Evolutionary conservation across 2,888 invertebrate genomes (phyloP).

Genomic region (Synergus itoensis): DNA sequence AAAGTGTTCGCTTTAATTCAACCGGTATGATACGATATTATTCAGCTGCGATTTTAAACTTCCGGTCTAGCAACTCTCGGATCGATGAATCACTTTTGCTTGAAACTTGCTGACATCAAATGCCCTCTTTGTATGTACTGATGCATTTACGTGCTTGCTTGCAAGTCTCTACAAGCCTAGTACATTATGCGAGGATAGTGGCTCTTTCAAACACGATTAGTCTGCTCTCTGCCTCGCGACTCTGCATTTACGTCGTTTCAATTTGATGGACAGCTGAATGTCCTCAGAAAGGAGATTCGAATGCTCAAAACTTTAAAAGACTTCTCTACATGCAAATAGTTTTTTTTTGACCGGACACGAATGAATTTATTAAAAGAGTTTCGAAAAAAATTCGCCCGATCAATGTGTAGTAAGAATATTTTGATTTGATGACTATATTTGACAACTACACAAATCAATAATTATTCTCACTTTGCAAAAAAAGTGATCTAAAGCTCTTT

Average conservation of each 20-base stretch:
- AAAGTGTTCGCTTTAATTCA: not conserved
- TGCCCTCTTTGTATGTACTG: conserved; percentile 3
- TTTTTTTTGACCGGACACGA: not conserved
- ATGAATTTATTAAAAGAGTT: not conserved
- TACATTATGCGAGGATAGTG: conserved; percentile 3
- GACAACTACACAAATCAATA: too few relatives aligned
- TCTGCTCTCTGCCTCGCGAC: not conserved
- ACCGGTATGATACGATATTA: not conserved
- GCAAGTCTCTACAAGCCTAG: not conserved
- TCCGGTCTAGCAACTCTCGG: conserved; percentile 14
- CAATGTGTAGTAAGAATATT: not conserved
- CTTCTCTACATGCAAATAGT: not conserved
- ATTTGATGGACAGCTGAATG: not conserved
- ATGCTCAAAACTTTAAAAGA: not conserved
- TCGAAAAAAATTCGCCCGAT: not conserved
- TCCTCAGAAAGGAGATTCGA: not conserved
- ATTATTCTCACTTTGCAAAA: not conserved
- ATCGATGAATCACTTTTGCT: conserved; percentile 9
- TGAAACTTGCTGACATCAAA: conserved; percentile 6
- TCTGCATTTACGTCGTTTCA: not conserved
- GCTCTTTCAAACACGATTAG: conserved; percentile 11
- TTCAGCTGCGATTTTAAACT: not conserved
- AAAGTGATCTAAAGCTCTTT: not conserved
- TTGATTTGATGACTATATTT: too few relatives aligned
- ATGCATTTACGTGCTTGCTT: not conserved